phyloP scores from a whole-genome alignment of 1,140 invertebrate genomes.

The Gonatopus flavifemur region DNA sequence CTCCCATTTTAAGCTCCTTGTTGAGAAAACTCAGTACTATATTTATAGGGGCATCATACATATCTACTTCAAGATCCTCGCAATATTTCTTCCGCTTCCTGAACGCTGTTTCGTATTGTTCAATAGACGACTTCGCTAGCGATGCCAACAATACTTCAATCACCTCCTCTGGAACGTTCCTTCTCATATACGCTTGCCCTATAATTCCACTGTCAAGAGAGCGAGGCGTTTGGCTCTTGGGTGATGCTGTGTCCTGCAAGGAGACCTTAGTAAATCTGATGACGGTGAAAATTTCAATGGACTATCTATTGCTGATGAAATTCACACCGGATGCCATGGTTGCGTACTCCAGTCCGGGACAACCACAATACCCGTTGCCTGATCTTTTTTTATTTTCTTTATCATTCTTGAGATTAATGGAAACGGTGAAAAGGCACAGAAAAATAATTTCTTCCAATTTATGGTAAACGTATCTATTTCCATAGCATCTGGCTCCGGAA shows the following conservation, averaged over 20 bases:
- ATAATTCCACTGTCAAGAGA: conserved; percentile 28
- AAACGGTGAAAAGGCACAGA: conserved; percentile 32
- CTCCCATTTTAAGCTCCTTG: neutral
- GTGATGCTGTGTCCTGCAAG: conserved; percentile 21
- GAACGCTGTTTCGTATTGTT: conserved; percentile 39
- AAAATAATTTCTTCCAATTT: conserved; percentile 10
- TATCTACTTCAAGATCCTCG: too few species aligned
- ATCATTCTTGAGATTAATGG: conserved; percentile 13
- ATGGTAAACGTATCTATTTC: conserved; percentile 14
- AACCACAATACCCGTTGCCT: conserved; percentile 19
- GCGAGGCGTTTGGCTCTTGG: conserved; percentile 24
- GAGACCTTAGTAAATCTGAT: conserved; percentile 17
- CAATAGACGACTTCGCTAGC: conserved; percentile 20
- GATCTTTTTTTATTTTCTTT: conserved; percentile 22
- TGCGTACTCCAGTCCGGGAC: conserved; percentile 25
- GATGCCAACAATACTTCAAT: conserved; percentile 25
- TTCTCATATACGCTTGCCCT: conserved; percentile 21
- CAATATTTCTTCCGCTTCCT: too few species aligned
- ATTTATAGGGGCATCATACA: too few species aligned
- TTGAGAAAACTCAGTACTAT: conserved; percentile 17
- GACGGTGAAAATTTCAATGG: conserved; percentile 21
- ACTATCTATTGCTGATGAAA: neutral
- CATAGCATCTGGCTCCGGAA: conserved; percentile 8
- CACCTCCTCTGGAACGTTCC: conserved; percentile 15
- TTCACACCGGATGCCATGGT: conserved; percentile 31